These are phyloP conservation scores for Antedon mediterranea DNA, from an alignment of 53 echinoderm and acorn worm species.

Conservation along the genomic window DNA sequence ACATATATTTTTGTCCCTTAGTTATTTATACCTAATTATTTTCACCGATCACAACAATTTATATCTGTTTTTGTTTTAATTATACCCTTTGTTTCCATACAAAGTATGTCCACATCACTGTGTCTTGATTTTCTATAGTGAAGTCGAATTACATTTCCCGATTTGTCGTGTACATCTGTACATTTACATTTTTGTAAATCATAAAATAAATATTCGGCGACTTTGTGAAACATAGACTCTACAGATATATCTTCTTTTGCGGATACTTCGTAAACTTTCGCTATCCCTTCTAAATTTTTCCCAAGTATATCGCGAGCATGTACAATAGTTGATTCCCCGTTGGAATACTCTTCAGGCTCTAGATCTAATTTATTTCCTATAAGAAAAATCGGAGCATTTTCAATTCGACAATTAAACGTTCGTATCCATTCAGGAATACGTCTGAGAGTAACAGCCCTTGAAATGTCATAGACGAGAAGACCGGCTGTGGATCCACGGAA, in stretches of 20 bases:
- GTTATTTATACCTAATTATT: no score
- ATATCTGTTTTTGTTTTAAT: neutral
- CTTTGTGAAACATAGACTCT: slow-evolving; percentile 65
- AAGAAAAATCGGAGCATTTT: slow-evolving; percentile 40
- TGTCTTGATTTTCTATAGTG: neutral
- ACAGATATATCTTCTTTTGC: slow-evolving; percentile 63
- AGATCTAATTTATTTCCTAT: slow-evolving; percentile 82
- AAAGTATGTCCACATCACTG: neutral
- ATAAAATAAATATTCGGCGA: slow-evolving; percentile 50
- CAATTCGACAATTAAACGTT: slow-evolving; percentile 30
- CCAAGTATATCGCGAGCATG: slow-evolving; percentile 54
- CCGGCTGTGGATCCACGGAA: slow-evolving; percentile 66
- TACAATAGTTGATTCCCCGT: slow-evolving; percentile 41
- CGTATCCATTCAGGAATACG: slow-evolving; percentile 49
- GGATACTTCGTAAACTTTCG: slow-evolving; percentile 43
- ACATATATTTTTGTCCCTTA: no score
- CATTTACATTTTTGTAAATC: neutral
- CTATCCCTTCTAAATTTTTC: slow-evolving; percentile 31
- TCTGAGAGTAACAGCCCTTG: slow-evolving; percentile 47
- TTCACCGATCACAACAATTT: neutral
- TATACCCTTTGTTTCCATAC: neutral
- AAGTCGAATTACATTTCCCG: neutral
- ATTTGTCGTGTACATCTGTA: neutral
- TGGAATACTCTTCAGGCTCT: slow-evolving; percentile 31
- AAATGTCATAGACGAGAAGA: slow-evolving; percentile 69